phyloP scores from a whole-genome alignment of 2,113 vertebrate genomes.

The Heteronetta atricapilla region DNA sequence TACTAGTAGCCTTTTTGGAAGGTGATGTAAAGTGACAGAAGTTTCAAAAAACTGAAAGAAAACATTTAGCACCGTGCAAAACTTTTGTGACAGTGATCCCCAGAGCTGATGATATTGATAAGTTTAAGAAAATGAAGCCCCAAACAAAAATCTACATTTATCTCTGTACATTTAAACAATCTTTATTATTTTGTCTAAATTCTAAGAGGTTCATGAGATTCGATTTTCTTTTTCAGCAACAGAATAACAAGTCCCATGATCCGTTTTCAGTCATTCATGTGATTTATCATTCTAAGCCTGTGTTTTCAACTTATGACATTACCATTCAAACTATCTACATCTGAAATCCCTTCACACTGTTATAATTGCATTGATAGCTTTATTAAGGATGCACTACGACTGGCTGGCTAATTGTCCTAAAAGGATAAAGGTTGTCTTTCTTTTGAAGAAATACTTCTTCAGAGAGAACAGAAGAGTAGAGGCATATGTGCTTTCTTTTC shows the following conservation, averaged over 20 bases:
- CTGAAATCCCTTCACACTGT: not conserved
- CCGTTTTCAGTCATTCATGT: conserved; percentile 8
- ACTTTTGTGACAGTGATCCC: not conserved
- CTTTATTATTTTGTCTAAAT: not conserved
- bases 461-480: fast-evolving
- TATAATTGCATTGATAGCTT: not conserved
- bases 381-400: not conserved
- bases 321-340: not conserved
- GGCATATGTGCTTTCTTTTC: not conserved
- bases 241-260: not conserved
- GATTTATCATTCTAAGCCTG: not conserved
- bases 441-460: not conserved
- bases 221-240: not conserved
- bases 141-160: not conserved
- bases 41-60: not conserved
- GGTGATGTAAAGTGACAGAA: not conserved
- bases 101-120: not conserved
- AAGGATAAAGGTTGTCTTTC: not conserved
- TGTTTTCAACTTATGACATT: conserved; percentile 12
- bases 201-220: not conserved
- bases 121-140: not conserved
- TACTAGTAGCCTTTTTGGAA: not conserved
- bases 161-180: not conserved
- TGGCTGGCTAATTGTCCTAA: not conserved
- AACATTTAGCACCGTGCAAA: not conserved